Base-by-base conservation (phyloP, 2,888 invertebrate species). In the Campoplex nolae region DNA sequence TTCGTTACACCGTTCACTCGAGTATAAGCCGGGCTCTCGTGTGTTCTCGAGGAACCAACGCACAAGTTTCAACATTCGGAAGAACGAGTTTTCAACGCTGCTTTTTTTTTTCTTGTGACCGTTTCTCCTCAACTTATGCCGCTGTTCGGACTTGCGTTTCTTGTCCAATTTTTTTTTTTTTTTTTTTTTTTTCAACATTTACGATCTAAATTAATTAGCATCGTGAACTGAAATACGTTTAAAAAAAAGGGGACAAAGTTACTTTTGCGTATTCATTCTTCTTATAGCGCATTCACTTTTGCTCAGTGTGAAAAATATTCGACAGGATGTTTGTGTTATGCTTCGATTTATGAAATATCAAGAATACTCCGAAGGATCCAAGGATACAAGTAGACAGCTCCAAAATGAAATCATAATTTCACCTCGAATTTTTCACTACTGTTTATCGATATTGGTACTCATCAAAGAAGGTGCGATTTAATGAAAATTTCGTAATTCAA, bases 1-100 rank as follows among this genome's bases (percentile, higher is more conserved):
- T 85, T 83, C 38, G 70, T 83, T 83, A 58, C 74, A 62, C 86
- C 88, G 88, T 86, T 88, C 88, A 88, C 88, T 88, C 88, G 88
- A 74, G 75, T 74, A 80, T 87, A 51, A 78, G 84, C 87, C 85
- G 83, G 87, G 68, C 73, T 87, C 87, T 85, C 87, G 86, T 73
- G 86, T 74, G 74, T 54, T 78, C 77, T 48, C 75, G 51, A 75
- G 68, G 75, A 56, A 58, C 51, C 38, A 48, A 83, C 51, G 75
- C 67, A 74, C 42, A 67, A 67, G 67, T 48, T 23, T 62, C 48
- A 8, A 80, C 81, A 38, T 73, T 56, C 76, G 76, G 28, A 32
- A 74, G 35, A 67, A 56, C 67, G 23, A 48, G 56, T 54, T 58
- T 56, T 3, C 70, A 7, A 56, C 51, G 62, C 32, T 62, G 7